Evolutionary conservation across 2,797 vertebrate genomes (phyloP), one percentile per base, ranked within the genome.

Genomic region (Trematomus bernacchii): DNA sequence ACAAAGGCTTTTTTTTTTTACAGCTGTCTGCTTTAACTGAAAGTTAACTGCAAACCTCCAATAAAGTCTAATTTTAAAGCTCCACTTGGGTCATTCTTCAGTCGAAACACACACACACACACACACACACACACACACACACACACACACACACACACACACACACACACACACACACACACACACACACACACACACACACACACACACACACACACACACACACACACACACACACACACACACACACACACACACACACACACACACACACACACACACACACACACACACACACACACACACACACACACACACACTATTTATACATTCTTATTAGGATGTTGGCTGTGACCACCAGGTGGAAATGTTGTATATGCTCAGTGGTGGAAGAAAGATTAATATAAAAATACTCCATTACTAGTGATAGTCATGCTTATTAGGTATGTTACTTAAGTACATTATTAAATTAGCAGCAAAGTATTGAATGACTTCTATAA

Each of bases 1-100:
- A 87, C 67, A 88, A 80, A 80, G 57, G 71, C 51, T 53, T 86
- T 89, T 85, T 89, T 85, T 53, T 85, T 89, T 85, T 82, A 75
- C 75, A 82, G 73, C 80, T 71, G 80, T 83, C 88, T 86, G 75
- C 15, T 64, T 86, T 86, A 63, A 77, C 21, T 83, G 50, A 76
- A 85, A 48, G 62, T 73, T 68, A 54, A 83, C 55, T 54, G 10
- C 81, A 85, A 72, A 73, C 62, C 71, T 79, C 61, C 67, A 57
- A 46, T 69, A 75, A 81, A 85, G 33, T 66, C 50, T 71, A 16
- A 48, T 60, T 76, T 79, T 53, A 70, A 79, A 76, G 66, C 61
- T 44, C 27, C 2, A 10, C 54, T 47, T 16, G 67, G 63, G 21
- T 40, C 66, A 57, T 52, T 71, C 77, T 77, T 61, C 66, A 64